Evolutionary conservation across 1,140 invertebrate genomes (phyloP), one percentile per base, ranked within the genome.

Genomic region (Hyposmocoma kahamanoa): DNA sequence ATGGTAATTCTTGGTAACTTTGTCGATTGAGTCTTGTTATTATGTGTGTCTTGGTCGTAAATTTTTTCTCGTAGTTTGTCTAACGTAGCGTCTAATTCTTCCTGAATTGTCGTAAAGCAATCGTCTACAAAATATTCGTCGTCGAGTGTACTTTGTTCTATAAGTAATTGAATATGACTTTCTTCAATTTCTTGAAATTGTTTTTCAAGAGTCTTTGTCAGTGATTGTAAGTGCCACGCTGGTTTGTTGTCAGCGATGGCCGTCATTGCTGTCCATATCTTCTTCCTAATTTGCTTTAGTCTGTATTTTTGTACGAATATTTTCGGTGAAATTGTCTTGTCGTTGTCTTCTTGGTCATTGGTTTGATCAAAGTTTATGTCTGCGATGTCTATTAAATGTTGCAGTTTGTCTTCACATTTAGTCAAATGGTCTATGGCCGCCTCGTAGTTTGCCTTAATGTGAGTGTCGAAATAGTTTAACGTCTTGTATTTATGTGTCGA

Each of bases 1-100:
- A 44, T 44, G 9, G 42, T 26, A 26, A 44, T 44, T 44, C 42
- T 44, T 2, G 42, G 42, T 28, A 44, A 28, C n/a, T 44, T 44
- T 18, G 42, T 44, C 15, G 41, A 42, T 11, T 19, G 13, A 13
- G 11, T 24, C 13, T 22, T 42, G n/a, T n/a, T n/a, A 11, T 24
- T 42, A 3, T 44, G 42, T 44, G 13, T 28, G 22, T 44, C 42
- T 15, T 44, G n/a, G 3, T 18, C n/a, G 9, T 15, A 17, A 28
- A 44, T 18, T 26, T 28, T 44, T 28, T 28, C 22, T 44, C 30
- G 42, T 30, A 44, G 17, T 30, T 26, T 15, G 6, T 44, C 42
- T 17, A 44, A 26, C 30, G 30, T 24, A 17, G 9, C 8, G 6
- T 44, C 42, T 18, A 17, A 44, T 28, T 44, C n/a, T 8, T 44